phyloP scores from a whole-genome alignment of 2,888 invertebrate species.

The Andrena dorsata region DNA sequence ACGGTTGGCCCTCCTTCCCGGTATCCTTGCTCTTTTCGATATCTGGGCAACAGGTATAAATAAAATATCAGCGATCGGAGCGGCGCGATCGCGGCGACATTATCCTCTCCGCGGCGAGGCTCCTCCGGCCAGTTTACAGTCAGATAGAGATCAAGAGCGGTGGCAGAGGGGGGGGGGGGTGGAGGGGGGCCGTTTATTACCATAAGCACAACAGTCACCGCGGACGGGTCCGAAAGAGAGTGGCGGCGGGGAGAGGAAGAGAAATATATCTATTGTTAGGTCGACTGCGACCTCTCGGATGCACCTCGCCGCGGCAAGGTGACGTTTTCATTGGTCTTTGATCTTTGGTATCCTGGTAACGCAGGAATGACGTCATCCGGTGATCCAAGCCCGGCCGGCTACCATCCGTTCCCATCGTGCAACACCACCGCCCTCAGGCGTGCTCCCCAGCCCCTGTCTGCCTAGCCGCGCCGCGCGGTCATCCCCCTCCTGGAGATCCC shows the following conservation, averaged over 20 bases:
- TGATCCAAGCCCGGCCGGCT: slow-evolving; percentile 70
- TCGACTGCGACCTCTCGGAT: slow-evolving; percentile 33
- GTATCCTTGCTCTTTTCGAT: slow-evolving; percentile 21
- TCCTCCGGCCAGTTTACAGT: slow-evolving; percentile 1
- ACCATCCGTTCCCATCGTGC: slow-evolving; percentile 70
- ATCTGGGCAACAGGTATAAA: slow-evolving; percentile 43
- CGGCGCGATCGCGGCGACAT: slow-evolving; percentile 18
- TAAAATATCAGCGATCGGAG: slow-evolving; percentile 52
- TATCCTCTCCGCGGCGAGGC: slow-evolving; percentile 34
- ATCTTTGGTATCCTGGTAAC: slow-evolving; percentile 73
- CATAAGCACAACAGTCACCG: slow-evolving; percentile 46
- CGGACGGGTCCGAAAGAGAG: not conserved
- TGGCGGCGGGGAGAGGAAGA: not conserved
- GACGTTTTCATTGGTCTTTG: slow-evolving; percentile 68
- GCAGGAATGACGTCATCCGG: slow-evolving; percentile 69
- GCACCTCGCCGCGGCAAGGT: slow-evolving; percentile 39
- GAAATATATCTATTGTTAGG: slow-evolving; percentile 48
- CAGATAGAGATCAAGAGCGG: slow-evolving; percentile 43
- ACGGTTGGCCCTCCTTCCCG: slow-evolving; percentile 12
- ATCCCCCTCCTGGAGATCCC: slow-evolving; percentile 73
- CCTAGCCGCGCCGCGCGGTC: slow-evolving; percentile 35
- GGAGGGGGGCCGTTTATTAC: slow-evolving; percentile 37
- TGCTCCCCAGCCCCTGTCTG: slow-evolving; percentile 53
- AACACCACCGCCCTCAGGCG: slow-evolving; percentile 64
- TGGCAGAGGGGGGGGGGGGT: slow-evolving; percentile 2